Evolutionary conservation across 1,140 invertebrate genomes (phyloP), one percentile per base, ranked within the genome.

Genomic region (Anastrepha ludens): DNA sequence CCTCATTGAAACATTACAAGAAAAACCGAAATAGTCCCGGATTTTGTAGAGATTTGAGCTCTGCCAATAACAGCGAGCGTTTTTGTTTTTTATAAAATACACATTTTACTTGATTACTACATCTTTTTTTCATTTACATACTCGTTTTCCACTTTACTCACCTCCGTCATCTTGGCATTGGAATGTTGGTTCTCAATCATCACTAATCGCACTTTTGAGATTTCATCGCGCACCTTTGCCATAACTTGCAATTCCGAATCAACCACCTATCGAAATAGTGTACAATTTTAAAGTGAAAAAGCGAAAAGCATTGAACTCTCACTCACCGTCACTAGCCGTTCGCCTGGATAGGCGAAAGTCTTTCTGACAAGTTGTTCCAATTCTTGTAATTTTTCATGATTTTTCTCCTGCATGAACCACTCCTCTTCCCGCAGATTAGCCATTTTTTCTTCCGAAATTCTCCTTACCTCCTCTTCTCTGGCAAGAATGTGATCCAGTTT

Each of bases 131-230:
- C 29, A 29, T 29, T 29, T 29, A 29, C 29, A 29, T 29, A 29
- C 29, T 29, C 29, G 29, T 29, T 29, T 29, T 29, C 3, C 50
- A 3, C n/a, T 47, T 20, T 5, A 85, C 87, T 70, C 20, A 86
- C 87, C 20, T 89, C 67, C 3, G 58, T 1, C 9, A 91, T 86
- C 2, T 41, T 41, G 7, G 65, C 90, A 11, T 90, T 39, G 4
- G 90, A 88, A 44, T 91, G 89, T 29, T 90, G 90, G 11, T 88
- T 89, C 7, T 86, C 88, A n/a, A 92, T 90, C 1, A 92, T 39
- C 2, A 17, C n/a, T 4, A 90, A 81, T 1, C 91, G 89, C 0
- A 88, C 81, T 60, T 90, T 89, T 17, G 90, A 91, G 39, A 92
- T 89, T 47, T 92, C 91, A 13, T 89, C 88, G 13, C 91, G 90